These are phyloP conservation scores for Gallinago jamesoni DNA, from an alignment of 2,113 vertebrate species.

Conservation along the genomic window DNA sequence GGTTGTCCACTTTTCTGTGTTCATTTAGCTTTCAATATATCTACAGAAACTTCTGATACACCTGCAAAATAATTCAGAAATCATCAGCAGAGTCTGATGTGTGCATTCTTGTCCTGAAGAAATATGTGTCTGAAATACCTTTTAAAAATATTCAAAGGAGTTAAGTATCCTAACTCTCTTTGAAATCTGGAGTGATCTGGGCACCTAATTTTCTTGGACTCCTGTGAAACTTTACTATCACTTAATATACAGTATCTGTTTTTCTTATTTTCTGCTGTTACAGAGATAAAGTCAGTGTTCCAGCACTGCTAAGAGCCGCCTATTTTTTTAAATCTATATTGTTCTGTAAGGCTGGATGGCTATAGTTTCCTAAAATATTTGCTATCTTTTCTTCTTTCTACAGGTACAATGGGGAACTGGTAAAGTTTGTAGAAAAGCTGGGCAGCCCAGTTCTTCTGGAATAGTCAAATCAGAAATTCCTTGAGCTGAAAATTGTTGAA, in stretches of 20 bases:
- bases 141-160: neutral
- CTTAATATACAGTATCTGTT: neutral
- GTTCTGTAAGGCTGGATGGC: neutral
- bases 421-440: neutral
- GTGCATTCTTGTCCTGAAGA: neutral
- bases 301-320: neutral
- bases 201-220: neutral
- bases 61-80: neutral
- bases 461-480: neutral
- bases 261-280: neutral
- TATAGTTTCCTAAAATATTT: neutral
- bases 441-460: neutral
- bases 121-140: neutral
- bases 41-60: neutral
- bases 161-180: neutral
- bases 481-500: neutral
- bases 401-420: neutral
- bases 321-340: neutral
- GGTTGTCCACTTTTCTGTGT: neutral
- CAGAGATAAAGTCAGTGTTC: neutral
- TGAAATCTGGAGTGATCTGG: neutral
- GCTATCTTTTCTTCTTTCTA: neutral
- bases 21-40: neutral
- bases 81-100: neutral
- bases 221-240: neutral